Conservation (phyloP, 2,113 vertebrate genomes). For the Seriola aureovittata region DNA sequence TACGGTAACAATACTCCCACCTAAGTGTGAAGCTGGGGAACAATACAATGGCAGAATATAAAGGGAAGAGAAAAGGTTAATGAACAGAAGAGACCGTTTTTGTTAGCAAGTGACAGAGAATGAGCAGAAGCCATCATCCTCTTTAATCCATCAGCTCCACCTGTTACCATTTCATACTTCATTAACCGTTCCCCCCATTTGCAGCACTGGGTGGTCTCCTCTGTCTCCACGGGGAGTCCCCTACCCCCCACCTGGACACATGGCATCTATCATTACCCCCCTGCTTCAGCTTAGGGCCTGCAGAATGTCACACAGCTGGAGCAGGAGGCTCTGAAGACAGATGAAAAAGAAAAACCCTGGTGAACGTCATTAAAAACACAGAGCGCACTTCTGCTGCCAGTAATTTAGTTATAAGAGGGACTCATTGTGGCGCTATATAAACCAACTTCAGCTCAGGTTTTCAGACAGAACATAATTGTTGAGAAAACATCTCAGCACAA, state of each 20-base stretch:
- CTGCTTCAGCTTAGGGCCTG: constrained; percentile 41
- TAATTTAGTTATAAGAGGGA: background rate
- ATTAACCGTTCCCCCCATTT: constrained; percentile 47
- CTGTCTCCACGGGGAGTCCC: constrained; percentile 15
- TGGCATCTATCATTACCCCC: constrained; percentile 61
- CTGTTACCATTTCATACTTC: constrained; percentile 67
- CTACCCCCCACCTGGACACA: constrained; percentile 45
- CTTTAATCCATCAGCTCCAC: constrained; percentile 58
- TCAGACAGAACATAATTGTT: background rate
- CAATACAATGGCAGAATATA: background rate
- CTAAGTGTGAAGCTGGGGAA: background rate
- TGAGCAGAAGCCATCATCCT: constrained; percentile 2
- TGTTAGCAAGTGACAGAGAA: constrained; percentile 15
- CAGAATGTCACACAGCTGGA: constrained; percentile 73
- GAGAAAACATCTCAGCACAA: background rate
- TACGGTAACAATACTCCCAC: background rate
- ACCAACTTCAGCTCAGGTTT: background rate
- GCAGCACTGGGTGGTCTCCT: constrained; percentile 27
- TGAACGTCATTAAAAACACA: constrained; percentile 30
- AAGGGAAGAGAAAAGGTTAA: constrained; percentile 25
- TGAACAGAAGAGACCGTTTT: constrained; percentile 1
- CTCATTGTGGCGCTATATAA: background rate
- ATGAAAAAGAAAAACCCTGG: constrained; percentile 22
- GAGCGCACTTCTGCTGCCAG: background rate
- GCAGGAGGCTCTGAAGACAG: constrained; percentile 26